Percentiles rank a stretch among this genome's conserved stretches.
These are phyloP conservation scores for Labroides dimidiatus DNA, from an alignment of 2,797 vertebrate genomes.

Conservation along the genomic window DNA sequence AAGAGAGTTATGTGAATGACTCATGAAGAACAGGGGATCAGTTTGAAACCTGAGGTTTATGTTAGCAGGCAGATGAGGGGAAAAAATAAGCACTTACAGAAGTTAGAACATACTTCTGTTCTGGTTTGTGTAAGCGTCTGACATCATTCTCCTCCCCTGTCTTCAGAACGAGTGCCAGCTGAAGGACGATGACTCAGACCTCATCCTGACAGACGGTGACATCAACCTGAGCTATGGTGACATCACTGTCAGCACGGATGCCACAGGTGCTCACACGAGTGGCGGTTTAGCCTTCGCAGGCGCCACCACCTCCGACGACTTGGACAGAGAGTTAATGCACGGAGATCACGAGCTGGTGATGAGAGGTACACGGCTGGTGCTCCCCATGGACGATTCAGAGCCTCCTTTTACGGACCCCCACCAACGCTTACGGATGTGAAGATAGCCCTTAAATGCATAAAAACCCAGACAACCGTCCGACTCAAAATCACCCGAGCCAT, in stretches of 20 bases:
- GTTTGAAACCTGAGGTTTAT: constrained; percentile 1
- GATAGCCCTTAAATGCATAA: not conserved
- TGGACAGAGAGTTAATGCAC: constrained; percentile 90
- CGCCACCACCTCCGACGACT: constrained; percentile 82
- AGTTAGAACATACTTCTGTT: not conserved
- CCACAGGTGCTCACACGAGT: constrained; percentile 69
- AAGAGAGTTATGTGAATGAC: not conserved
- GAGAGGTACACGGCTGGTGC: constrained; percentile 93
- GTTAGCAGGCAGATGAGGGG: not conserved
- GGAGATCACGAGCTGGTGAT: constrained; percentile 95
- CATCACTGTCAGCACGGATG: constrained; percentile 90
- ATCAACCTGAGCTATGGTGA: constrained; percentile 94
- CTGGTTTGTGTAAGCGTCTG: not conserved
- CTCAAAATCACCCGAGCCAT: constrained; percentile 52
- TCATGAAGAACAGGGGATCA: not conserved
- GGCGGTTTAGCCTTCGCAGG: constrained; percentile 61
- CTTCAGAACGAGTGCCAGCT: constrained; percentile 92
- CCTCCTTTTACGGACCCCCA: constrained; percentile 86
- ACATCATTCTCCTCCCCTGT: not conserved
- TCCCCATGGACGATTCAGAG: constrained; percentile 97
- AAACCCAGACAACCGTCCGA: constrained; percentile 33
- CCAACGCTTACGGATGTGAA: constrained; percentile 65
- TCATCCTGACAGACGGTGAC: constrained; percentile 94
- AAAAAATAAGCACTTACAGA: not conserved
- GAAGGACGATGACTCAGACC: constrained; percentile 96